Evolutionary conservation across 2,888 invertebrate species (phyloP), one percentile per base, ranked within the genome.

Genomic region (Pammene fasciana): DNA sequence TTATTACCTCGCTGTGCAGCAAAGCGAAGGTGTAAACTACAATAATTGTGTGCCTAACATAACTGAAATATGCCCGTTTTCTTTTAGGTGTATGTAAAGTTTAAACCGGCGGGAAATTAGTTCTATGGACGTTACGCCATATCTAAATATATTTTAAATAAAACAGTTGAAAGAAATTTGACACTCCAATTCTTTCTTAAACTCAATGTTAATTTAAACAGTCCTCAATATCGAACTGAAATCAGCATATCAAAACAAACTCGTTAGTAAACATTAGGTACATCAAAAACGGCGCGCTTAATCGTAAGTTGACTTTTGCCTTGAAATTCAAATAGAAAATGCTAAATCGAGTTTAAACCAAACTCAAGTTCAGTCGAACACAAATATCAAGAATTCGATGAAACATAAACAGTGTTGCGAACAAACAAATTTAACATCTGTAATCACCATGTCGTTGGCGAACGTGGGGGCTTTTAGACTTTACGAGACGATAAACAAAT

Each of bases 341-440:
- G 45, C 64, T 45, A 65, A 65, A 65, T 65, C 54, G 64, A 65
- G 64, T 65, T 65, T 34, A 36, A 41, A 55, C 45, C 54, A 45
- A 65, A 65, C 55, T 36, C 54, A 18, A 65, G 45, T 55, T 55
- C 11, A 65, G 41, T 52, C 50, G 26, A 65, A 65, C 64, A 55
- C 64, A 65, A 65, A 65, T 65, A 65, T 65, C 64, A 65, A 65
- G 64, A 65, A 55, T 65, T 45, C 54, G 43, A 55, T 65, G 64
- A 43, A 65, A 65, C 54, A 65, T 65, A 52, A 65, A 65, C 64
- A 54, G n/a, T 41, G 64, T 10, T 54, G 52, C 14, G 43, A 64
- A 54, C 64, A 65, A 65, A 54, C 52, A 65, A 54, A 65, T 65
- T 65, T 65, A 55, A 55, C 64, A 55, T 45, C 64, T 64, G 55